Evolutionary conservation across 2,888 invertebrate species (phyloP).

Genomic region (Brenthis hecate): DNA sequence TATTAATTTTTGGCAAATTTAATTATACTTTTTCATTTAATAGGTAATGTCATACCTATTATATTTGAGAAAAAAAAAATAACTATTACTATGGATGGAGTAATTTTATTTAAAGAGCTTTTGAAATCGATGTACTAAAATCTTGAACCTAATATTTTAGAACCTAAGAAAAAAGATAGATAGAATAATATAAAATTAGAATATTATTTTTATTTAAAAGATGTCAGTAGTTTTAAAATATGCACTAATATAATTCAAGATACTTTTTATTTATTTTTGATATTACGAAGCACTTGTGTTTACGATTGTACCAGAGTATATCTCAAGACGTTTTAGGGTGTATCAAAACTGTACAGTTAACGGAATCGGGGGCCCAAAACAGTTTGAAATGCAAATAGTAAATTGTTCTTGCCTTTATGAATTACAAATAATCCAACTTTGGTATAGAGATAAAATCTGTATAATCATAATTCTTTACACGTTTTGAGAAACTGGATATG

Average conservation of each 20-base stretch:
- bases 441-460: constrained; percentile 54
- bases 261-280: not conserved
- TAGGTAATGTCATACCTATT: no score
- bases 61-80: no score
- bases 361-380: constrained; percentile 32
- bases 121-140: no score
- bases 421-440: constrained; percentile 50
- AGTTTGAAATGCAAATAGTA: constrained; percentile 38
- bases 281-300: not conserved
- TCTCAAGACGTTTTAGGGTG: constrained; percentile 10
- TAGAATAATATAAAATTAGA: no score
- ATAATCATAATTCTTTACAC: constrained; percentile 58
- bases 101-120: no score
- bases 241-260: no score
- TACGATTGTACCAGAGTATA: not conserved
- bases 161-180: no score
- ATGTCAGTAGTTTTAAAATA: no score
- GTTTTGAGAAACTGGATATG: constrained; percentile 60
- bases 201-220: no score
- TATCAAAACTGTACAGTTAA: constrained; percentile 35
- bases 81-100: no score
- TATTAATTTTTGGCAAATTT: not conserved
- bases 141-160: no score
- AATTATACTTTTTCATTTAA: no score
- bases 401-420: constrained; percentile 45